Conservation (phyloP, 2,888 invertebrate species). For the Unio delphinus region DNA sequence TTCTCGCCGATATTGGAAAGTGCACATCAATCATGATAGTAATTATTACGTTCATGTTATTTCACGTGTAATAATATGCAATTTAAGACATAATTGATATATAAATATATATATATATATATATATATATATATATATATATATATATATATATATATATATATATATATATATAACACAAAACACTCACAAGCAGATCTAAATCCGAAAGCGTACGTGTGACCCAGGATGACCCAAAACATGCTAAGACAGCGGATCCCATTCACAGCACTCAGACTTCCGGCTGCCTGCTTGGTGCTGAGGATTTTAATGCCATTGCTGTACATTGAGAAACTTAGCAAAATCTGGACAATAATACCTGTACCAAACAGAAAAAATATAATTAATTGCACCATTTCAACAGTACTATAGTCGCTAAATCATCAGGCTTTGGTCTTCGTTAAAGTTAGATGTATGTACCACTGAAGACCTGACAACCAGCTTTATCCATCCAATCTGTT, state of each 20-base stretch:
- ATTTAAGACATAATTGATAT: no score
- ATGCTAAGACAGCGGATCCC: slow-evolving; percentile 76
- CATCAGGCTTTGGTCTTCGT: neutral
- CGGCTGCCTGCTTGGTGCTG: slow-evolving; percentile 38
- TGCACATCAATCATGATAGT: no score
- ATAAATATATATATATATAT: no score
- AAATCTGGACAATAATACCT: neutral
- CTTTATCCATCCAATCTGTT: no score
- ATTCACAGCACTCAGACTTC: slow-evolving; percentile 78
- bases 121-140: no score
- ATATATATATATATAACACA: neutral
- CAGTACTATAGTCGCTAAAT: neutral
- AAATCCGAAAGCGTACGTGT: slow-evolving; percentile 38
- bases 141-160: no score
- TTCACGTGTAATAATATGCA: no score
- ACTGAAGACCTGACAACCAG: no score
- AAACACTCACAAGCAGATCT: slow-evolving; percentile 7
- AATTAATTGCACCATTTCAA: no score
- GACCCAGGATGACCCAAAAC: slow-evolving; percentile 66
- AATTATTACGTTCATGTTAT: no score
- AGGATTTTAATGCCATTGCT: slow-evolving; percentile 47
- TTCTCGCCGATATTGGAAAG: no score
- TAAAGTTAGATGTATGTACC: neutral
- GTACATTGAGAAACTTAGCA: slow-evolving; percentile 48
- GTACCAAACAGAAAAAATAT: no score